Evolutionary conservation across 1,140 invertebrate species (phyloP).

Genomic region (Drosophila nebulosa): DNA sequence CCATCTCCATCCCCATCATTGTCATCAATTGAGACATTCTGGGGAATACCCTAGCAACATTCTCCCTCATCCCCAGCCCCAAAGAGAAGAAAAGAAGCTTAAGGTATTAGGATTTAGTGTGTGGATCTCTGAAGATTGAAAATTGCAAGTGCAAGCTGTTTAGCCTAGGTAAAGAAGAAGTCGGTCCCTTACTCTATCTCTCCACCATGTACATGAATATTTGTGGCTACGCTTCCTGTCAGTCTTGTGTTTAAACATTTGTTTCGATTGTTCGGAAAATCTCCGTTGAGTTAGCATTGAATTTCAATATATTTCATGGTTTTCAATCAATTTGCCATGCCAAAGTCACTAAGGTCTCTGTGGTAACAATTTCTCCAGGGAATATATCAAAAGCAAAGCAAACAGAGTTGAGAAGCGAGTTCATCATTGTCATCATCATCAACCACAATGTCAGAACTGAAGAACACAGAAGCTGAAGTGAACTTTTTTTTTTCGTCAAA

Average conservation of each 20-base stretch:
- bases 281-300: conserved; percentile 48
- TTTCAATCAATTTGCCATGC: conserved; percentile 74
- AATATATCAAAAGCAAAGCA: conserved; percentile 66
- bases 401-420: conserved; percentile 44
- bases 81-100: conserved; percentile 13
- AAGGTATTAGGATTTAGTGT: conserved; percentile 38
- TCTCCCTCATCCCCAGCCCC: neutral
- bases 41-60: conserved; percentile 64
- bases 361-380: conserved; percentile 39
- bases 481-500: conserved; percentile 59
- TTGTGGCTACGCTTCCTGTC: conserved; percentile 8
- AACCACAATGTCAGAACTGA: conserved; percentile 5
- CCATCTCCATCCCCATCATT: neutral
- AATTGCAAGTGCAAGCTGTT: conserved; percentile 19
- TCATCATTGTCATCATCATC: conserved; percentile 46
- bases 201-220: conserved; percentile 10
- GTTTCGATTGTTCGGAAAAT: conserved; percentile 35
- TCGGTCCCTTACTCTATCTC: neutral
- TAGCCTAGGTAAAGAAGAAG: neutral
- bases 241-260: conserved; percentile 39
- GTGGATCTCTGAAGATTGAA: conserved; percentile 5
- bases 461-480: conserved; percentile 4
- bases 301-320: conserved; percentile 76
- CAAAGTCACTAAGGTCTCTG: conserved; percentile 34
- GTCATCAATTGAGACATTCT: conserved; percentile 69